Conservation (phyloP, 1,140 invertebrate species). For the Drosophila kepulauana region DNA sequence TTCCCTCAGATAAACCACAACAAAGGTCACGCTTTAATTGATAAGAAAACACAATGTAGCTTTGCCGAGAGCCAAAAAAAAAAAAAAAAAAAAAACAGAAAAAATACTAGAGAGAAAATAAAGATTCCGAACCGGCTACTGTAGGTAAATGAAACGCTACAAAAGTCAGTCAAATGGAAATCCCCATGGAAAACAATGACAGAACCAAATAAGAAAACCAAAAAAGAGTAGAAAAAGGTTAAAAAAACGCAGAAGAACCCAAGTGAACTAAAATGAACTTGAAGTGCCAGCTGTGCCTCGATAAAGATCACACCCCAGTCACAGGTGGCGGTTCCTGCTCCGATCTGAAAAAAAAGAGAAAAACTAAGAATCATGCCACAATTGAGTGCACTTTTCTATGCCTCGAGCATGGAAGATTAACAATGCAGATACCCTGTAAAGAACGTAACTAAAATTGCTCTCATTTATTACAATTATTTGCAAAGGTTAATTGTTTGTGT, state of each 20-base stretch:
- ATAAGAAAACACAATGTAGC: slow-evolving; percentile 74
- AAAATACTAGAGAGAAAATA: slow-evolving; percentile 28
- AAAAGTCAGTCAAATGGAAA: slow-evolving; percentile 70
- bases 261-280: slow-evolving; percentile 53
- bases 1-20: slow-evolving; percentile 79
- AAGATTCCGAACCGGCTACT: slow-evolving; percentile 46
- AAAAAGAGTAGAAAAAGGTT: slow-evolving; percentile 6
- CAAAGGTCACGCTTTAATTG: slow-evolving; percentile 83
- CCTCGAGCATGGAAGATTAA: slow-evolving; percentile 15
- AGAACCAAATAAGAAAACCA: slow-evolving; percentile 22
- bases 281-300: slow-evolving; percentile 72
- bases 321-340: slow-evolving; percentile 64
- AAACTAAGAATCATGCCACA: slow-evolving; percentile 63
- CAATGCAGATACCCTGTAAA: slow-evolving; percentile 24
- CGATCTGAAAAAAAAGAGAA: not conserved
- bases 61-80: slow-evolving; percentile 18
- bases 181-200: slow-evolving; percentile 57
- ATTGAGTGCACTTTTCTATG: slow-evolving; percentile 63
- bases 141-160: slow-evolving; percentile 42
- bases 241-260: slow-evolving; percentile 14
- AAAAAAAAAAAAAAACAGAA: not conserved
- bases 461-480: not conserved
- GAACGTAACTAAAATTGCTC: not conserved
- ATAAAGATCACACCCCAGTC: slow-evolving; percentile 76
- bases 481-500: not conserved